phyloP scores from a whole-genome alignment of 2,888 invertebrate species.

The Dendrolimus houi region DNA sequence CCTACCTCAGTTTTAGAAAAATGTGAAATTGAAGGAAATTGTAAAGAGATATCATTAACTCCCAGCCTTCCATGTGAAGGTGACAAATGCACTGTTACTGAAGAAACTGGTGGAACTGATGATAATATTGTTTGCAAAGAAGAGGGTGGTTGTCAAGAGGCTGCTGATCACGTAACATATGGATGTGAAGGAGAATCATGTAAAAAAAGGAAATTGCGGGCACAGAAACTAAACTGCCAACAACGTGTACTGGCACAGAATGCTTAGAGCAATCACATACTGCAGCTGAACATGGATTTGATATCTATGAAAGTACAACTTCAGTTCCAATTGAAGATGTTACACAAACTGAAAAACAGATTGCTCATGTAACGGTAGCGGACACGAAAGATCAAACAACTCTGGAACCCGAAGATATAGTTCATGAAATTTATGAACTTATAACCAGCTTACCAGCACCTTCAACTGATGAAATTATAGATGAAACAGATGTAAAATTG shows the following conservation, averaged over 20 bases:
- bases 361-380: not conserved
- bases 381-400: constrained; percentile 11
- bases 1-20: constrained; percentile 4
- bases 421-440: not conserved
- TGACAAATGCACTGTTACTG: constrained; percentile 7
- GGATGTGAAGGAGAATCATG: constrained; percentile 28
- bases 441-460: not conserved
- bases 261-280: constrained; percentile 32
- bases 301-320: constrained; percentile 3
- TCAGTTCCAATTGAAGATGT: constrained; percentile 1
- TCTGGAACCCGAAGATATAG: constrained; percentile 7
- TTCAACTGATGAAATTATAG: not conserved
- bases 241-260: constrained; percentile 9
- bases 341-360: constrained; percentile 4
- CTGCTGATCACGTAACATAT: not conserved
- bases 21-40: constrained; percentile 20
- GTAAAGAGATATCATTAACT: constrained; percentile 8
- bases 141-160: not conserved
- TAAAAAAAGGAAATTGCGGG: constrained; percentile 30
- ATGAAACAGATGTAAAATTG: constrained; percentile 5
- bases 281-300: constrained; percentile 5
- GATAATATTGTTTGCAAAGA: not conserved
- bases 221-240: constrained; percentile 18
- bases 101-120: constrained; percentile 1
- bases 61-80: constrained; percentile 12